A percentile compares a stretch with the other conserved stretches of the same genome.
These are phyloP conservation scores for Phocoena phocoena DNA, from an alignment of 2,113 vertebrate genomes.

Conservation along the genomic window DNA sequence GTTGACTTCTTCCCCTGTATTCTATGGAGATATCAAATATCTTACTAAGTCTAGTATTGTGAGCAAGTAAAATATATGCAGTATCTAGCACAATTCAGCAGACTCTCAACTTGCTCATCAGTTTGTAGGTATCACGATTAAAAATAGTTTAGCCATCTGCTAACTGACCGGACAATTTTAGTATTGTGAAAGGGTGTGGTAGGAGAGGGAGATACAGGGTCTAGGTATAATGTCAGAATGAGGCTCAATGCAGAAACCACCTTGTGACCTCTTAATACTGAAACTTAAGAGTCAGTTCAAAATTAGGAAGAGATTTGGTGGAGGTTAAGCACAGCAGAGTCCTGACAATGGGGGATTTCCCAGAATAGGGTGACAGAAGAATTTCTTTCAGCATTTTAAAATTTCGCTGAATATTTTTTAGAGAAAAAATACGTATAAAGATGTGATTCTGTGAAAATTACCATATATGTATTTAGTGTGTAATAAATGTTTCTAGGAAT, in stretches of 20 bases:
- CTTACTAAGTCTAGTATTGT: neutral
- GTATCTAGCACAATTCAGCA: constrained; percentile 7
- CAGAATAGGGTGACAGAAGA: constrained; percentile 24
- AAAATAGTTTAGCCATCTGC: constrained; percentile 74
- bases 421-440: neutral
- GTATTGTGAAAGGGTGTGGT: constrained; percentile 71
- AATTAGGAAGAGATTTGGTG: constrained; percentile 75
- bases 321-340: constrained; percentile 45
- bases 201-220: neutral
- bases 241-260: constrained; percentile 60
- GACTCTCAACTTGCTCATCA: constrained; percentile 43
- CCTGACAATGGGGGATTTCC: constrained; percentile 65
- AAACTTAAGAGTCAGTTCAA: constrained; percentile 76
- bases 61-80: neutral
- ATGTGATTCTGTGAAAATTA: constrained; percentile 27
- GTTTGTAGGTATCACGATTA: constrained; percentile 59
- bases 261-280: constrained; percentile 69
- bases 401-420: constrained; percentile 1
- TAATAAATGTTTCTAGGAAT: constrained; percentile 12
- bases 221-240: constrained; percentile 38
- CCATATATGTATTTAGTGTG: neutral
- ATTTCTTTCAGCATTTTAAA: constrained; percentile 47
- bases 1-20: neutral
- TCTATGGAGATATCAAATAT: neutral
- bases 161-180: constrained; percentile 71